Conservation (phyloP, 1,140 invertebrate species). For the Saxidomus purpurata region DNA sequence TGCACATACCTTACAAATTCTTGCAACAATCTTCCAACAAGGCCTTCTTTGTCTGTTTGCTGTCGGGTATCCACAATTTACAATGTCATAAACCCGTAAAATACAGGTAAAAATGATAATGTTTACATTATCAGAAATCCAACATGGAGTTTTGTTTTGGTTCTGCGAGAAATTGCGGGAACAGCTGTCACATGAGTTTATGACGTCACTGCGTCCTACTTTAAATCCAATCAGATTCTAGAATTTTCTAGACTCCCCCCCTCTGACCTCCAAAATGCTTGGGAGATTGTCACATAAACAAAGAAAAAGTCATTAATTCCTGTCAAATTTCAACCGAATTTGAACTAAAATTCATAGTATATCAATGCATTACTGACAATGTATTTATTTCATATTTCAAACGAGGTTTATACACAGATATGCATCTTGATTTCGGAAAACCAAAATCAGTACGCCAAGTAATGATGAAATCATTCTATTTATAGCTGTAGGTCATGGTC, state of each 20-base stretch:
- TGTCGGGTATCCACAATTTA: constrained; percentile 62
- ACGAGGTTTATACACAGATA: too few species aligned
- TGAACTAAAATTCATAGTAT: too few species aligned
- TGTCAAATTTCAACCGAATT: too few species aligned
- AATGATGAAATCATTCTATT: constrained; percentile 49
- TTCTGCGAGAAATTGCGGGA: constrained; percentile 67
- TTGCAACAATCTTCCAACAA: constrained; percentile 63
- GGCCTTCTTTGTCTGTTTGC: constrained; percentile 62
- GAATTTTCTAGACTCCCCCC: background rate
- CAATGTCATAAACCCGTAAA: constrained; percentile 7
- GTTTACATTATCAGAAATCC: constrained; percentile 55
- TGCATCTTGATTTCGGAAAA: background rate
- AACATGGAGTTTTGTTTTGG: constrained; percentile 70
- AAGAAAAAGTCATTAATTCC: background rate
- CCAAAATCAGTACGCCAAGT: background rate
- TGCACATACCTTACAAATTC: constrained; percentile 54
- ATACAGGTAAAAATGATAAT: constrained; percentile 34
- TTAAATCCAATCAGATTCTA: constrained; percentile 13
- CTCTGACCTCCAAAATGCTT: background rate
- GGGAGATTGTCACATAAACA: constrained; percentile 22
- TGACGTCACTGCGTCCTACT: constrained; percentile 31
- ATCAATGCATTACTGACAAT: too few species aligned
- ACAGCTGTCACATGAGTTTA: constrained; percentile 61
- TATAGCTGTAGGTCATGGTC: constrained; percentile 30
- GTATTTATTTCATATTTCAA: too few species aligned